These are phyloP conservation scores for Podarcis raffonei DNA, from an alignment of 2,113 vertebrate genomes.

Conservation along the genomic window DNA sequence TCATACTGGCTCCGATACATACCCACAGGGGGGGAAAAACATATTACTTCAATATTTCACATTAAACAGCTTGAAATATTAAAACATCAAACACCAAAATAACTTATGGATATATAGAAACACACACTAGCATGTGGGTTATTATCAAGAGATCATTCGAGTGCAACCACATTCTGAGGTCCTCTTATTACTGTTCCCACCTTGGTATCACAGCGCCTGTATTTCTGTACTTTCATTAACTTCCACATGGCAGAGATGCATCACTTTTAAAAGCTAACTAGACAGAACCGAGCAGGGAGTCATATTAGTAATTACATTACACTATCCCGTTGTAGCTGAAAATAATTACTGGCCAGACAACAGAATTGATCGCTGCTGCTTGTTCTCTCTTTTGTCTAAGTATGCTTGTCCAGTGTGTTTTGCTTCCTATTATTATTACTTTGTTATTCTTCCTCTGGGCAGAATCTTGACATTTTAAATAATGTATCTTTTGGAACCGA, in stretches of 20 bases:
- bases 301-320: not conserved
- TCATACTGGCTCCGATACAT: not conserved
- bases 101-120: not conserved
- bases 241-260: not conserved
- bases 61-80: not conserved
- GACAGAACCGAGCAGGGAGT: not conserved
- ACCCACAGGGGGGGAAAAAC: not conserved
- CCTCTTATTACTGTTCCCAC: not conserved
- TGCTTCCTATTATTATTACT: not conserved
- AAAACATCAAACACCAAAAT: not conserved
- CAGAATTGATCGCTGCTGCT: conserved; percentile 2
- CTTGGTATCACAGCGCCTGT: not conserved
- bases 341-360: conserved; percentile 14
- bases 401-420: conserved; percentile 8
- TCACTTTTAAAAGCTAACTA: not conserved
- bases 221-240: not conserved
- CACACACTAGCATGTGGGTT: not conserved
- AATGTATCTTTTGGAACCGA: conserved; percentile 26
- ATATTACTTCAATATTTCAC: not conserved
- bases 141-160: not conserved
- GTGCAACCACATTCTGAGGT: not conserved
- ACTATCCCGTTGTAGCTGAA: not conserved
- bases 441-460: conserved; percentile 26
- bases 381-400: conserved; percentile 24
- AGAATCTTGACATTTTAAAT: conserved; percentile 9